A percentile compares a stretch with the other conserved stretches of the same genome.
These are phyloP conservation scores for Trachymyrmex cornetzi DNA, from an alignment of 1,140 invertebrate species.

Conservation along the genomic window DNA sequence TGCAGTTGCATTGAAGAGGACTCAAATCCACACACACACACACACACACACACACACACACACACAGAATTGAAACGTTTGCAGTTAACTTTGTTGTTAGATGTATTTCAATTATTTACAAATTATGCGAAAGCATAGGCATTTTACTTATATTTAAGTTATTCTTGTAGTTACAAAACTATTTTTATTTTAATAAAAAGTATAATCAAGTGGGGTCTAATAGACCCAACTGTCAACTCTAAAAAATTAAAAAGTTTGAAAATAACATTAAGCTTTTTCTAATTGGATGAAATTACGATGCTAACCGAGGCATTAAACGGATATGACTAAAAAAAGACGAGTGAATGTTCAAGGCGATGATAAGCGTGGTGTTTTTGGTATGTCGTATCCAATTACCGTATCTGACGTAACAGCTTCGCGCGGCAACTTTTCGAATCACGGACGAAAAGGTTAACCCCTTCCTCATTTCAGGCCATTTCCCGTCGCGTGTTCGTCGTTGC, in stretches of 20 bases:
- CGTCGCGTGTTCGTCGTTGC: conserved; percentile 68
- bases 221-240: no score
- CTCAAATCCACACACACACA: no score
- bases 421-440: conserved; percentile 50
- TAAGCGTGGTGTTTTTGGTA: conserved; percentile 30
- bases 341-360: background rate
- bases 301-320: background rate
- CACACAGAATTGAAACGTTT: no score
- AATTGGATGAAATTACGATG: background rate
- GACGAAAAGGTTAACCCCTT: conserved; percentile 47
- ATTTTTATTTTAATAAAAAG: no score
- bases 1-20: no score
- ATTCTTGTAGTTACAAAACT: no score
- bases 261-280: background rate
- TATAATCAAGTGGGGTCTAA: no score
- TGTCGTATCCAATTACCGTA: conserved; percentile 41
- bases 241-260: background rate
- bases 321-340: conserved; percentile 3
- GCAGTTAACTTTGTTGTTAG: no score
- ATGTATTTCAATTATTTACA: no score
- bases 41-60: no score
- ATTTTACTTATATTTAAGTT: no score
- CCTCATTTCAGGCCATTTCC: conserved; percentile 55
- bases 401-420: conserved; percentile 37
- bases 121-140: no score